Evolutionary conservation across 2,797 vertebrate genomes (phyloP), one percentile per base, ranked within the genome.

Genomic region (Danio jaintianensis): DNA sequence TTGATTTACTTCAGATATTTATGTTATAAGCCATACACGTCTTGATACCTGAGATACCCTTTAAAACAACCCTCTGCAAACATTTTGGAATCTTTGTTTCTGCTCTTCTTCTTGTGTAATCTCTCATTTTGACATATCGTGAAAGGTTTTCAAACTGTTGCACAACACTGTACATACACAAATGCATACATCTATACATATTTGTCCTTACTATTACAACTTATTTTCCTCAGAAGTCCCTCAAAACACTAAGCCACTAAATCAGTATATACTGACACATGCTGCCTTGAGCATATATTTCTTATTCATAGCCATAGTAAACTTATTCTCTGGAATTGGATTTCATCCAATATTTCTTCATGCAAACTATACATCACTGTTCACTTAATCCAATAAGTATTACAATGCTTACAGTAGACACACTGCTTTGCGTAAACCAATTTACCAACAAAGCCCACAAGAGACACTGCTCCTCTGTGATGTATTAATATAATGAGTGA

Each of bases 331-430:
- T 13, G 47, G 67, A 67, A 47, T 38, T 18, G 7, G 67, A 77
- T 77, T 76, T 36, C 40, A 45, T 67, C 75, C 62, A 77, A 77
- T 67, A 77, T 55, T 47, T 67, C 15, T 66, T 47, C 0, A 15
- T 36, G 40, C 75, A 77, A 76, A 36, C 62, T 56, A 77, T 77
- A 47, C 50, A 76, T 67, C 62, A 76, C 18, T 77, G 62, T 67
- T 53, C 40, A 10, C 50, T 56, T 77, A 67, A 67, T 67, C 50
- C 15, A 66, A 77, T 77, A 29, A 56, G 62, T 56, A 67, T 67
- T 36, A 56, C 62, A 45, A 15, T 20, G 42, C 42, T 58, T 58
- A 38, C 13, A 71, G 62, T 50, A 53, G 38, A 63, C 47, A 61
- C n/a, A 43, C 38, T 56, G 69, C 40, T 56, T 22, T 58, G 18